Evolutionary conservation across 1,140 invertebrate species (phyloP).

Genomic region (Sitodiplosis mosellana): DNA sequence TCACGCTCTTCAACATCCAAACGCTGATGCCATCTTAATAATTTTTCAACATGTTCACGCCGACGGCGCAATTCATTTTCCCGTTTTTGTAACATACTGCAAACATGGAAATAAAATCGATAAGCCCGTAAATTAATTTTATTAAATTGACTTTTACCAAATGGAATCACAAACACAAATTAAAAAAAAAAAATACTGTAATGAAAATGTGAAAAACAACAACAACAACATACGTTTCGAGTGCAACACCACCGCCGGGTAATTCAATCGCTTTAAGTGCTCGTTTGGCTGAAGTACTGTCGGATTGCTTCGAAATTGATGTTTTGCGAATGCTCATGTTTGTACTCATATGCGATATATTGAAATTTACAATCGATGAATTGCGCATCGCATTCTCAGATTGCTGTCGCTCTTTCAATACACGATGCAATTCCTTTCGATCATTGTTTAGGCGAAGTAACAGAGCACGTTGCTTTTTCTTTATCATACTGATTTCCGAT

Average conservation of each 20-base stretch:
- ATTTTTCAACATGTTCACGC: constrained; percentile 8
- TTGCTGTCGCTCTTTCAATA: not conserved
- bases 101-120: not conserved
- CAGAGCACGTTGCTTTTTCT: constrained; percentile 11
- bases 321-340: too few species aligned
- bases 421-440: constrained; percentile 4
- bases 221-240: too few species aligned
- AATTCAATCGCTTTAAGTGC: too few species aligned
- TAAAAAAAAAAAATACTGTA: too few species aligned
- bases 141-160: not conserved
- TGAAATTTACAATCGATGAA: too few species aligned
- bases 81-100: constrained; percentile 7
- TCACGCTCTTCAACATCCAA: constrained; percentile 11
- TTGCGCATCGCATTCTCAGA: not conserved
- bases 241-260: too few species aligned
- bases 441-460: constrained; percentile 11
- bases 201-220: too few species aligned
- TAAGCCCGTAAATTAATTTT: not conserved
- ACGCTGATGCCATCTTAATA: constrained; percentile 11
- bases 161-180: too few species aligned
- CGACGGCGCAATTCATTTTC: constrained; percentile 8
- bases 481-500: constrained; percentile 5
- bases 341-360: too few species aligned
- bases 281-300: too few species aligned
- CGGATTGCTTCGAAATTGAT: too few species aligned